Evolutionary conservation across 35 echinoderm and acorn worm genomes (phyloP), one percentile per base, ranked within the genome.

Genomic region (Holothuria glaberrima): DNA sequence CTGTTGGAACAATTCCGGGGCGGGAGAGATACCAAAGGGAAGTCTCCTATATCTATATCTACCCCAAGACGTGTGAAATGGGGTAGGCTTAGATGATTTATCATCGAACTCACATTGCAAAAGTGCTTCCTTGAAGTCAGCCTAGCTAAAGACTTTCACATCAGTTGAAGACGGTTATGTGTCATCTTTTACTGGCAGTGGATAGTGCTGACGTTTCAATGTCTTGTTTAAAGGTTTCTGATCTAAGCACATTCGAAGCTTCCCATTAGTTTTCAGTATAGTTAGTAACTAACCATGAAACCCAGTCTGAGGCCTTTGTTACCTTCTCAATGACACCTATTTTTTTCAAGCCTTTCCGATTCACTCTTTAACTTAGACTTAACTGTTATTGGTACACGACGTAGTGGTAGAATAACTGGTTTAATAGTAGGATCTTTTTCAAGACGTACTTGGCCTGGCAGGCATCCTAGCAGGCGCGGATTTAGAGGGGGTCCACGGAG

Each of bases 91-190:
- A 5, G 50, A 74, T 24, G 86, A 93, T 45, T 93, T 75, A 0
- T 85, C 77, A 48, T 93, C 92, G 21, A 93, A 61, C 57, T 80
- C 48, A 30, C 59, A 48, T 30, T 93, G 92, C 28, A 90, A 71
- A n/a, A 75, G 89, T 90, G 4, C 71, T 87, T 58, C n/a, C n/a
- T n/a, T n/a, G n/a, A n/a, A n/a, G n/a, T n/a, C n/a, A n/a, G n/a
- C n/a, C n/a, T n/a, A n/a, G n/a, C n/a, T n/a, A n/a, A n/a, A n/a
- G n/a, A n/a, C n/a, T n/a, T 41, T 41, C 2, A 41, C 36, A 79
- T 41, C 7, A 2, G 36, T 41, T 41, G 7, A 2, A 7, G 36
- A 41, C 36, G 36, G 36, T 60, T 18, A 68, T 85, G 6, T 84
- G 28, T 29, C 82, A 77, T 25, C 64, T 31, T 77, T 94, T 94